These are phyloP conservation scores for Eolophus roseicapilla DNA, from an alignment of 2,113 vertebrate species.

Conservation along the genomic window DNA sequence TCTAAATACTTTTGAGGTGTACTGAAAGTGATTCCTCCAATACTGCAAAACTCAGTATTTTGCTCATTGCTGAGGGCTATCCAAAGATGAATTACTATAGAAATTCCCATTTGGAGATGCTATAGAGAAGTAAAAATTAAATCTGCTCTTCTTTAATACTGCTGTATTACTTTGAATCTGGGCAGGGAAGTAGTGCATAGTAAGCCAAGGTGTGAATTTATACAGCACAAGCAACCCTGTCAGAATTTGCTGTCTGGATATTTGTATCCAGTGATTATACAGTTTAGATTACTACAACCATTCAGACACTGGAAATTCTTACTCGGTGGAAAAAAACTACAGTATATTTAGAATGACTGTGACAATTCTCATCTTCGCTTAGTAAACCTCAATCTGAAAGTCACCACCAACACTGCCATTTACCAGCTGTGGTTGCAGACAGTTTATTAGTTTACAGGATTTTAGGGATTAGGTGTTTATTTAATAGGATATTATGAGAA, in stretches of 20 bases:
- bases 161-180: neutral
- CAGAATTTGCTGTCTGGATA: neutral
- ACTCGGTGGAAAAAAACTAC: neutral
- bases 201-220: neutral
- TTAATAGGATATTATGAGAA: slow-evolving; percentile 64
- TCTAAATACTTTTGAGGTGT: neutral
- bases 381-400: neutral
- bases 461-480: slow-evolving; percentile 42
- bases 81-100: neutral
- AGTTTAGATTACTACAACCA: neutral
- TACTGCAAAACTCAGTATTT: neutral
- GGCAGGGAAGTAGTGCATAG: neutral
- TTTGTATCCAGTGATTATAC: neutral
- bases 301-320: neutral
- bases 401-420: neutral
- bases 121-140: neutral
- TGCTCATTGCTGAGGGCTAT: neutral
- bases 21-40: neutral
- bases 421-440: slow-evolving; percentile 52
- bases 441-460: slow-evolving; percentile 58
- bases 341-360: neutral
- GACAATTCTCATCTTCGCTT: neutral
- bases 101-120: neutral
- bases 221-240: neutral
- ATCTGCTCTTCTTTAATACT: neutral